These are phyloP conservation scores for Labroides dimidiatus DNA, from an alignment of 2,797 vertebrate genomes.

Conservation along the genomic window DNA sequence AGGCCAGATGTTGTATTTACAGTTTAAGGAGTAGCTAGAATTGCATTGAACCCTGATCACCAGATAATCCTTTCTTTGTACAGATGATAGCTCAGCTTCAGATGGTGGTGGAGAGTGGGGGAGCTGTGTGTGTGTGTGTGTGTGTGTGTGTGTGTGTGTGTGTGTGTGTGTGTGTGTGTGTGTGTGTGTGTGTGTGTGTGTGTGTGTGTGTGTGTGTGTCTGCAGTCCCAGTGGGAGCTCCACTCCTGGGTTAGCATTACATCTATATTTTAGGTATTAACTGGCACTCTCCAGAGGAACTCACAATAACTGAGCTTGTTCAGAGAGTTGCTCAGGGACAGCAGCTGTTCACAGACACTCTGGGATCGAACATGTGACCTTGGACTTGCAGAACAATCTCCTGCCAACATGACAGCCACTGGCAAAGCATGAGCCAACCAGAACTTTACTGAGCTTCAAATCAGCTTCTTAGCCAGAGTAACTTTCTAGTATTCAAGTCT, in stretches of 20 bases:
- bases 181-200: too few relatives aligned
- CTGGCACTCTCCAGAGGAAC: constrained; percentile 12
- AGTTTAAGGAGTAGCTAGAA: constrained; percentile 7
- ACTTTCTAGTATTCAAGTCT: background rate
- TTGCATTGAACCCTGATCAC: constrained; percentile 38
- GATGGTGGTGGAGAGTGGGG: constrained; percentile 4
- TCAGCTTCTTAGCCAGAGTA: too few relatives aligned
- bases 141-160: constrained; percentile 9
- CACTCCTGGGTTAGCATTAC: constrained; percentile 45
- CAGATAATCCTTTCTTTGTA: constrained; percentile 37
- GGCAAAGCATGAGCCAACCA: constrained; percentile 3
- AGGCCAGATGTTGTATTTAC: too few relatives aligned
- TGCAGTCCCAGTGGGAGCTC: constrained; percentile 52
- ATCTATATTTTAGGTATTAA: constrained; percentile 56
- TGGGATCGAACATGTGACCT: constrained; percentile 40
- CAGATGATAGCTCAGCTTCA: constrained; percentile 33
- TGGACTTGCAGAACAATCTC: constrained; percentile 1
- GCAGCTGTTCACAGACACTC: constrained; percentile 31
- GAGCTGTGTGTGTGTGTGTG: background rate
- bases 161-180: constrained; percentile 23
- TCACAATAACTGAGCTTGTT: constrained; percentile 38
- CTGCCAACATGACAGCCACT: background rate
- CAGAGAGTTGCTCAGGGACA: constrained; percentile 25
- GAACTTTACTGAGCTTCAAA: background rate
- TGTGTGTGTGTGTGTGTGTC: constrained; percentile 12